Evolutionary conservation across 2,888 invertebrate genomes (phyloP), one percentile per base, ranked within the genome.

Genomic region (Cryptocheilus praepositus): DNA sequence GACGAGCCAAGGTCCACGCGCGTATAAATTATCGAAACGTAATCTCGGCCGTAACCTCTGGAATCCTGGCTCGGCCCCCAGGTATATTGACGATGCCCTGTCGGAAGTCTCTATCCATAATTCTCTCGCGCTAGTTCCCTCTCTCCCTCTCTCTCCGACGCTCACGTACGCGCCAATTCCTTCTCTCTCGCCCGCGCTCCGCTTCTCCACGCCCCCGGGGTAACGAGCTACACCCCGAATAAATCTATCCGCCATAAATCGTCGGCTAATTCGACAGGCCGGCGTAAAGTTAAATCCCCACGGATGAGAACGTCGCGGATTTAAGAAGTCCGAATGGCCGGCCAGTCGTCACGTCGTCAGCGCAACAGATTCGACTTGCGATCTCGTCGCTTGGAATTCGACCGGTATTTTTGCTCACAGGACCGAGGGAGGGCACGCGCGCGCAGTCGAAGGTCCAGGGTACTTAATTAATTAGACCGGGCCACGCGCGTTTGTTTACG

Each of bases 201-300:
- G 18, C 49, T 49, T 16, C 16, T 49, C 49, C 49, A 49, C 19
- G 52, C 70, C 74, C 70, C 58, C 65, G 51, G 65, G 73, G 71
- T 77, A 76, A 77, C 71, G 73, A 76, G 76, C 70, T 65, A 68
- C 67, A 71, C 69, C 64, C 71, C 67, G 69, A 71, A 81, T 81
- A 81, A 81, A 81, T 81, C 81, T 68, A 66, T 66, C 69, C 70
- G 72, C 74, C 76, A 76, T 82, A 82, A 82, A 82, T 82, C 73
- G 70, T 67, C 66, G 70, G 69, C 71, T 74, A 71, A 81, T 79
- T 73, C 74, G 75, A 78, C 73, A 70, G 52, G 56, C 54, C 45
- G 56, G 68, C 65, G 51, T 57, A 44, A 59, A 49, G 46, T 18
- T 49, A 49, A 18, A 49, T 18, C 16, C 49, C 49, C 53, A n/a